Percentiles rank a stretch among this genome's conserved stretches.
Evolutionary conservation across 2,888 invertebrate species (phyloP).

Genomic region (Metopia argyrocephala): DNA sequence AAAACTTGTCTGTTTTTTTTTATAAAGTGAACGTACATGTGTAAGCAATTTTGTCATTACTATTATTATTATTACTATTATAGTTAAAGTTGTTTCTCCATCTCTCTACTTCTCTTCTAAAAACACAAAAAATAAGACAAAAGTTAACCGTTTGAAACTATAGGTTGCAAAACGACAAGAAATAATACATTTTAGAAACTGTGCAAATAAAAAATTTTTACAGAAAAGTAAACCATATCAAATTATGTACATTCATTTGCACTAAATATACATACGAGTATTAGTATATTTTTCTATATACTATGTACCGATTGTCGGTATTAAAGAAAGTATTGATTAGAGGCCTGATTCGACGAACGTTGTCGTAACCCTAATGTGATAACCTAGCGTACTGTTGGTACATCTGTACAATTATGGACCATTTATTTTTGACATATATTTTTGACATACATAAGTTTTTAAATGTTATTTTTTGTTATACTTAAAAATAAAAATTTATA

Average conservation of each 20-base stretch:
- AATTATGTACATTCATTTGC: slow-evolving; percentile 20
- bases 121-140: slow-evolving; percentile 57
- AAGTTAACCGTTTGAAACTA: slow-evolving; percentile 47
- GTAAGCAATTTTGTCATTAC: slow-evolving; percentile 19
- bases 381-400: too few relatives aligned
- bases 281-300: neutral
- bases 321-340: too few relatives aligned
- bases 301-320: neutral
- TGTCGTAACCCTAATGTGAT: too few relatives aligned
- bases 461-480: too few relatives aligned
- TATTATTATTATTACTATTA: slow-evolving; percentile 35
- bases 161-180: slow-evolving; percentile 47
- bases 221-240: slow-evolving; percentile 58
- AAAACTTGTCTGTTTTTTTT: slow-evolving; percentile 52
- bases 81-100: slow-evolving; percentile 22
- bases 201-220: slow-evolving; percentile 50
- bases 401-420: too few relatives aligned
- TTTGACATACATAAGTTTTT: too few relatives aligned
- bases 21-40: slow-evolving; percentile 43
- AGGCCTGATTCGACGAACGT: too few relatives aligned
- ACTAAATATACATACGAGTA: neutral
- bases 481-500: too few relatives aligned
- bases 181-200: slow-evolving; percentile 39
- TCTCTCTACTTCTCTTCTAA: slow-evolving; percentile 5
- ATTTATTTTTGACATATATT: too few relatives aligned